Evolutionary conservation across 2,113 vertebrate genomes (phyloP), one percentile per base, ranked within the genome.

Genomic region (Ranitomeya variabilis): DNA sequence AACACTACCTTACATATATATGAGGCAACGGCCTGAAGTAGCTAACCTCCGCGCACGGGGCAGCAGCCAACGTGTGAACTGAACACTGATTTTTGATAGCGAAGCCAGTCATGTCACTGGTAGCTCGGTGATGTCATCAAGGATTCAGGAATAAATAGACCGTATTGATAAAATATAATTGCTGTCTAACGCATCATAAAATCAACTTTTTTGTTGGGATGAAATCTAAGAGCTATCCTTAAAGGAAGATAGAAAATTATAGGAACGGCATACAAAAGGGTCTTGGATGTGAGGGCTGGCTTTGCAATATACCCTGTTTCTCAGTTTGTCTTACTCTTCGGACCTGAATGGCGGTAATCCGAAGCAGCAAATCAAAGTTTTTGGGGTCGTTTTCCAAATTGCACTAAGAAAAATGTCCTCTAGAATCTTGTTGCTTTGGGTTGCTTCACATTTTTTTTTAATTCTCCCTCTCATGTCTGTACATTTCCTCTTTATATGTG

Each of bases 401-500:
- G 80, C 80, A 81, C 80, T 81, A 81, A 19, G 31, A 81, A 62
- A 45, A 18, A 0, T 81, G 80, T 37, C 80, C 3, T 8, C 57
- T 31, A 37, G 57, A 37, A 81, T 62, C 80, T 81, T 18, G 80
- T 62, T 81, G 80, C 59, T 81, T 9, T 64, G 31, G 80, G 57
- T 81, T 59, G 21, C 59, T 6, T 2, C 26, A 51, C 79, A 4
- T 37, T 78, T 77, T 77, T 77, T 54, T 77, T 14, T 4, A 1
- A 16, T 31, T 14, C 14, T 5, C 80, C 59, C 31, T 21, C 16
- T 81, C 19, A 26, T 62, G 69, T 77, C 85, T 14, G 13, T 21
- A 77, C 73, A 77, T 86, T 86, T 86, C 59, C 23, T 81, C 37
- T 81, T 62, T 62, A 81, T 57, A 62, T 81, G 80, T 81, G 80